A percentile compares a stretch with the other conserved stretches of the same genome.
Conservation (phyloP, 2,888 invertebrate species). For the Dysmachus trigonus region DNA sequence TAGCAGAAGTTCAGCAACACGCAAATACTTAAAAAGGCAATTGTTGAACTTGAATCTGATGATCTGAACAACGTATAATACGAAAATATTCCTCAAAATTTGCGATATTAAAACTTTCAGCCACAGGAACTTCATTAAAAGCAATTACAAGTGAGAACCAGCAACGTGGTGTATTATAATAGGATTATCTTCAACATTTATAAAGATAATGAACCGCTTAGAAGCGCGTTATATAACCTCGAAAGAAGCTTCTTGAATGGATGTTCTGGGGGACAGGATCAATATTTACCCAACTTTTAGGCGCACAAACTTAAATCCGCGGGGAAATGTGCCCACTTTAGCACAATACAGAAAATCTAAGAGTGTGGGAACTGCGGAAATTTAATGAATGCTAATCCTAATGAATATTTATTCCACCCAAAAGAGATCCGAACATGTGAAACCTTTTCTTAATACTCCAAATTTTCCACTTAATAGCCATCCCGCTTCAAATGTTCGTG, state of each 20-base stretch:
- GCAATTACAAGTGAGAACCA: not conserved
- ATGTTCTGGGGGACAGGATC: not conserved
- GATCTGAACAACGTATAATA: too few relatives aligned
- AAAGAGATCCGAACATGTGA: not conserved
- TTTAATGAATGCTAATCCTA: not conserved
- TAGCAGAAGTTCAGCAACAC: too few relatives aligned
- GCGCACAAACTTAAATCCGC: not conserved
- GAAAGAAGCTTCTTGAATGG: not conserved
- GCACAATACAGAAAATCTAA: not conserved
- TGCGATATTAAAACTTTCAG: not conserved
- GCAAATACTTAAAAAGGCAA: too few relatives aligned
- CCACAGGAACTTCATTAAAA: not conserved
- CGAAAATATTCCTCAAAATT: not conserved
- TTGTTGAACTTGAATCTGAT: too few relatives aligned
- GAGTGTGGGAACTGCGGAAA: not conserved
- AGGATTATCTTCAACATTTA: not conserved
- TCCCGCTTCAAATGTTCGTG: not conserved
- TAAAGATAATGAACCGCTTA: not conserved
- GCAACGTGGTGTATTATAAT: not conserved
- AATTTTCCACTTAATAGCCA: not conserved
- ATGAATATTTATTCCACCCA: not conserved
- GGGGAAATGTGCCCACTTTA: not conserved
- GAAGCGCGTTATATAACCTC: not conserved
- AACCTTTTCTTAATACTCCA: not conserved
- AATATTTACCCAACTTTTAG: not conserved